Base-by-base conservation (phyloP, 2,113 vertebrate genomes). In the Rhegmatorhina hoffmannsi region DNA sequence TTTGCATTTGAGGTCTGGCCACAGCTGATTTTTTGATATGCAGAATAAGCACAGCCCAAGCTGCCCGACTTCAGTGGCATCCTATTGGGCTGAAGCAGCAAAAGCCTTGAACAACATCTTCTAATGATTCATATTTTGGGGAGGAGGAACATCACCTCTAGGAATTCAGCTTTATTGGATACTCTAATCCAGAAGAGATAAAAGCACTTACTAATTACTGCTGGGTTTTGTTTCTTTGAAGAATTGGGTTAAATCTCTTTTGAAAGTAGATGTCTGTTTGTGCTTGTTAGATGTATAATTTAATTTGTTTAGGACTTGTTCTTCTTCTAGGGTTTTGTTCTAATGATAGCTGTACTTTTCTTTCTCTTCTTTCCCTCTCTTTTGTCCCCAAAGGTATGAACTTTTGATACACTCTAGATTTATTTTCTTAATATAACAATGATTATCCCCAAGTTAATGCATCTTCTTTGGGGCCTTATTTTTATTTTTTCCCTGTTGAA, bases 191-290 rank as follows among this genome's bases (percentile, higher is more conserved):
- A 85, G 86, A 95, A 53, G 86, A 97, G 95, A 97, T 97, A 95
- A 97, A 97, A 97, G 95, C 68, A 23, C 24, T 80, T 52, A 60
- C 87, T 97, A 96, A 97, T 96, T 96, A 96, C 84, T 82, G n/a
- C 81, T 94, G 89, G 75, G 88, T 91, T 97, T 94, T 96, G 90
- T 92, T 93, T 84, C 96, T 97, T 97, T 96, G 96, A 97, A 96
- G 92, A 97, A 93, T 11, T 96, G 85, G 96, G 90, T 95, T 97
- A 93, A 95, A 85, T 74, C 69, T 87, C 95, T 91, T 94, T 82
- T 95, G 90, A 92, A 97, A 93, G 81, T 53, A 74, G 77, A 89
- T 46, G 63, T 52, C 70, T 96, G 91, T 95, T 93, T 95, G 77
- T 86, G 86, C 78, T 94, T 1, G 7, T 96, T 94, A 96, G 91